Base-by-base conservation (phyloP, 1,140 invertebrate species). In the Panulirus ornatus region DNA sequence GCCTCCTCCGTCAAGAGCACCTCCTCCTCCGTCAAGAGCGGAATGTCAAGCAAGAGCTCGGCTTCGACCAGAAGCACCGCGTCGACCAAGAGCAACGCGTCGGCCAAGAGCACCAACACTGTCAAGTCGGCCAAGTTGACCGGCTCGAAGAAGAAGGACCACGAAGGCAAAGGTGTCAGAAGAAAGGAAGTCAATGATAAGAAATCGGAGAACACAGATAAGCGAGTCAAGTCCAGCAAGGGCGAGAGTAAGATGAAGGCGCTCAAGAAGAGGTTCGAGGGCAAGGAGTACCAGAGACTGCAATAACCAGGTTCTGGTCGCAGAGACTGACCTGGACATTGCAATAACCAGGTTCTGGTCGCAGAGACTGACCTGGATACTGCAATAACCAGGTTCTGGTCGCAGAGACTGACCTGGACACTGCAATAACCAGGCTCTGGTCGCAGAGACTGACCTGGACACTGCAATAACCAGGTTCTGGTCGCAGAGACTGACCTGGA, bases 221-320 rank as follows among this genome's bases (percentile, higher is more conserved):
- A 88, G 54, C 9, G 85, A 47, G 75, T 54, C 14, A 88, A 81
- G 54, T 76, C 79, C n/a, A 42, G 14, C 27, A 88, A 88, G 54
- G 79, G 79, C 0, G 88, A 84, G 79, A 89, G 88, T 30, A 89
- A 84, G 54, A 89, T 89, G 44, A 83, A 89, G 79, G 76, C 76
- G 70, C 81, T 89, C 14, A 89, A 84, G 71, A 89, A 89, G 30
- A 89, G 79, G 44, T 89, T 89, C 22, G 88, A 89, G 30, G 88
- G 88, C 66, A 89, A 89, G 30, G 88, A 89, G 30, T 89, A 89
- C 63, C 66, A 76, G 22, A 47, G 88, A 75, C 79, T 89, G 38
- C 88, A 89, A 47, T 89, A 75, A 44, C 42, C 22, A 2, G 9
- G 5, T 0, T 0, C 47, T 19, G 27, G 34, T n/a, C 70, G 30